Evolutionary conservation across 2,888 invertebrate genomes (phyloP).

Genomic region (Neocrepidodera transversa): DNA sequence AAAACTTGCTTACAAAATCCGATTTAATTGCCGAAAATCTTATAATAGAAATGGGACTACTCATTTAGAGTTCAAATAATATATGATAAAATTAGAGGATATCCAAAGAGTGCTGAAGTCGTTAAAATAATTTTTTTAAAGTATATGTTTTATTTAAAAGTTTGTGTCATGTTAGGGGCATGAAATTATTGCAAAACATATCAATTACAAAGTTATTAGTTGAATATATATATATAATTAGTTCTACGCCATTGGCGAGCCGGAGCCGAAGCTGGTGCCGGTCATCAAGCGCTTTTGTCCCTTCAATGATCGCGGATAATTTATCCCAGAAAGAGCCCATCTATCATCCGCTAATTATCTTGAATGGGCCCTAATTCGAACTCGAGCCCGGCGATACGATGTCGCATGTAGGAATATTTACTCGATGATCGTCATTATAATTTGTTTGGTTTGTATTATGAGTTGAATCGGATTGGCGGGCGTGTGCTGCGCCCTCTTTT

Average conservation of each 20-base stretch:
- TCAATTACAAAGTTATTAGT: too few relatives aligned
- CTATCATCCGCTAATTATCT: slow-evolving; percentile 57
- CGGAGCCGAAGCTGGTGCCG: slow-evolving; percentile 35
- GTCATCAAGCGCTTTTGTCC: slow-evolving; percentile 37
- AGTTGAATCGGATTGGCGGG: slow-evolving; percentile 22
- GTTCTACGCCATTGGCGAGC: slow-evolving; percentile 10
- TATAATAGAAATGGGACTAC: too few relatives aligned
- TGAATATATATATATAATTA: neutral
- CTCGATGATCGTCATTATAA: slow-evolving; percentile 49
- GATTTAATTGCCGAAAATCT: too few relatives aligned
- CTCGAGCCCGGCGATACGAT: slow-evolving; percentile 13
- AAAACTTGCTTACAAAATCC: too few relatives aligned
- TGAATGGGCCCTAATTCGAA: slow-evolving; percentile 55
- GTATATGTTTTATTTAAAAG: too few relatives aligned
- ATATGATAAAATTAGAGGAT: too few relatives aligned
- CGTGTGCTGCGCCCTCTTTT: slow-evolving; percentile 19
- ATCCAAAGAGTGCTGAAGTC: too few relatives aligned
- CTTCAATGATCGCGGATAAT: slow-evolving; percentile 47
- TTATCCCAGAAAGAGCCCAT: slow-evolving; percentile 48
- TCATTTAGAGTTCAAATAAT: too few relatives aligned
- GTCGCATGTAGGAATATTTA: slow-evolving; percentile 43
- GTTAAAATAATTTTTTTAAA: too few relatives aligned
- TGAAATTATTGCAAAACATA: too few relatives aligned
- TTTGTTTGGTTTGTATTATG: slow-evolving; percentile 52
- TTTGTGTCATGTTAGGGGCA: too few relatives aligned